Percentiles rank a stretch among this genome's conserved stretches.
Evolutionary conservation across 2,113 vertebrate species (phyloP).

Genomic region (Micronisus gabar): DNA sequence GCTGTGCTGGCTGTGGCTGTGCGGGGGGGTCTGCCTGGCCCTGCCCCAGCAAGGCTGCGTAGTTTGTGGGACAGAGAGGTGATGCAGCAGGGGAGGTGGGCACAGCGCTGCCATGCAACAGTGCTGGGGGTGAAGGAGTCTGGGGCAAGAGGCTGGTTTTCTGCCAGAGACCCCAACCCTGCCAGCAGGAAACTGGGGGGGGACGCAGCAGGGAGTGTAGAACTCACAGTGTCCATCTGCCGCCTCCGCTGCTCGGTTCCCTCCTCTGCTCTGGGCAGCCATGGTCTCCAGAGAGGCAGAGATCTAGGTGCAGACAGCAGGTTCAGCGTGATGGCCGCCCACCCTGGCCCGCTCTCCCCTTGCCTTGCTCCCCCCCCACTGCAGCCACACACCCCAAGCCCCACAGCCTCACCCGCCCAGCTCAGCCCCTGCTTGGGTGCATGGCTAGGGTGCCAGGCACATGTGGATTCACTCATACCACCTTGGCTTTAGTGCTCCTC

Average conservation of each 20-base stretch:
- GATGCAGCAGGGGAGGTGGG: not conserved
- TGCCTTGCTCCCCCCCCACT: not conserved
- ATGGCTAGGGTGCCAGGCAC: not conserved
- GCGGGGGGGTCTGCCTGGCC: not conserved
- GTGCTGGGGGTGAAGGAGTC: not conserved
- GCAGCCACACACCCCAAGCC: fast-evolving
- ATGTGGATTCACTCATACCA: fast-evolving
- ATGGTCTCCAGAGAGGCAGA: conserved; percentile 80
- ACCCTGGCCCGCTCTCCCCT: fast-evolving
- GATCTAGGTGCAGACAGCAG: conserved; percentile 36
- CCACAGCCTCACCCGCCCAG: fast-evolving
- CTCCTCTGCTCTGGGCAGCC: conserved; percentile 69
- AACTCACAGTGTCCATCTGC: conserved; percentile 67
- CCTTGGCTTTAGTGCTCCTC: not conserved
- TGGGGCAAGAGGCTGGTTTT: not conserved
- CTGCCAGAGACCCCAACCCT: not conserved
- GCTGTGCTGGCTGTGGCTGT: not conserved
- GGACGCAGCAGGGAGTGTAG: not conserved
- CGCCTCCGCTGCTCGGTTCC: not conserved
- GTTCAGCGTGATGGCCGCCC: fast-evolving
- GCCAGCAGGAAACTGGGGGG: fast-evolving
- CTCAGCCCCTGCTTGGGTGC: not conserved
- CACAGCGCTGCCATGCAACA: fast-evolving
- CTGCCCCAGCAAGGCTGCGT: not conserved
- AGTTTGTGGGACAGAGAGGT: not conserved